These are phyloP conservation scores for Argyrosomus japonicus DNA, from an alignment of 2,113 vertebrate genomes.

Conservation along the genomic window DNA sequence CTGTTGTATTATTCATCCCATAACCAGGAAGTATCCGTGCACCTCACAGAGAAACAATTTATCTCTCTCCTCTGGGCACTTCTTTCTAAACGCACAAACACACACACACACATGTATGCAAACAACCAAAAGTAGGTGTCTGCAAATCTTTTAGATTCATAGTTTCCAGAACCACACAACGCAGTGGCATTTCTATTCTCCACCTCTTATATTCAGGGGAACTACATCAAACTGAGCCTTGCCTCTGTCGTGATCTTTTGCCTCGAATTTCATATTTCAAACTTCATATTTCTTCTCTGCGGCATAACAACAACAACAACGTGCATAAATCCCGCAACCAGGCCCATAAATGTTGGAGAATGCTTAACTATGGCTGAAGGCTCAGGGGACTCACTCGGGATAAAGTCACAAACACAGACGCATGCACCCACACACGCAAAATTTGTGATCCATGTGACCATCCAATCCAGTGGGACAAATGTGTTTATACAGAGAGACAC, in stretches of 20 bases:
- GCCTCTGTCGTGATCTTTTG: not conserved
- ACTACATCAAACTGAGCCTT: constrained; percentile 8
- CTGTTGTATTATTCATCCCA: constrained; percentile 38
- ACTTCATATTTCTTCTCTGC: constrained; percentile 24
- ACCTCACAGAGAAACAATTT: constrained; percentile 14
- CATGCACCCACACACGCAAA: not conserved
- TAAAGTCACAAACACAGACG: not conserved
- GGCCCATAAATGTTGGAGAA: constrained; percentile 27
- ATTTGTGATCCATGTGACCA: not conserved
- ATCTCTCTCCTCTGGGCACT: constrained; percentile 10
- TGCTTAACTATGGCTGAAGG: constrained; percentile 31
- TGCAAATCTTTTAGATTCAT: constrained; percentile 32
- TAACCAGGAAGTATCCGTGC: constrained; percentile 23
- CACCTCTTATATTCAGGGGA: constrained; percentile 2
- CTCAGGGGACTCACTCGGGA: constrained; percentile 1
- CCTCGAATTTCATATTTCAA: constrained; percentile 26
- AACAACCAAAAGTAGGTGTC: constrained; percentile 13
- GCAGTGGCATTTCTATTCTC: not conserved
- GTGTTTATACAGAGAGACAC: constrained; percentile 17
- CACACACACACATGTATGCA: not conserved
- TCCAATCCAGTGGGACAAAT: constrained; percentile 26
- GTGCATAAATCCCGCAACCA: constrained; percentile 24
- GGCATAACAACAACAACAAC: constrained; percentile 8
- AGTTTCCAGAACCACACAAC: not conserved
- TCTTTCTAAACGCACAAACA: constrained; percentile 4